Conservation (phyloP, 2,888 invertebrate genomes). For the Rhagium mordax region DNA sequence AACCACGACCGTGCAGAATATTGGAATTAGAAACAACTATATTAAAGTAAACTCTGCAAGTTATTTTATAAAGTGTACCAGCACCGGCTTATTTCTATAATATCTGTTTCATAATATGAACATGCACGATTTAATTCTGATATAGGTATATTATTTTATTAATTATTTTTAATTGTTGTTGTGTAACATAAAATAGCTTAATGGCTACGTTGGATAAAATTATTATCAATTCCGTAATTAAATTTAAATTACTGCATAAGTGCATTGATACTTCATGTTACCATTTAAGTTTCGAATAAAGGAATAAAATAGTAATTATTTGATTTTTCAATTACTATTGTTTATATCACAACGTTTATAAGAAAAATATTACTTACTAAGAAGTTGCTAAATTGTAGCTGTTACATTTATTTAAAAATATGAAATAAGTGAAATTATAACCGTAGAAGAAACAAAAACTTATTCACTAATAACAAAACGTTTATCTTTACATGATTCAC, state of each 20-base stretch:
- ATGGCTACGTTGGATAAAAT: neutral
- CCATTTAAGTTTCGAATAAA: neutral
- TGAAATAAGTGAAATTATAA: too few species aligned
- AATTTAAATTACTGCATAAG: neutral
- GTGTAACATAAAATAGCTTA: neutral
- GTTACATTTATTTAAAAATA: too few species aligned
- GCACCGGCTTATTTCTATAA: constrained; percentile 12
- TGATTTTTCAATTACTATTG: too few species aligned
- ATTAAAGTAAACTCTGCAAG: neutral
- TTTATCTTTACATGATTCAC: too few species aligned
- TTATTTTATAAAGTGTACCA: constrained; percentile 2
- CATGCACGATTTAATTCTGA: constrained; percentile 22
- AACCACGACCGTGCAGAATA: constrained; percentile 23
- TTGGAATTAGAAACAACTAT: constrained; percentile 1
- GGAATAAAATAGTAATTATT: too few species aligned
- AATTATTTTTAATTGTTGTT: constrained; percentile 30
- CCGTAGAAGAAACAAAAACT: too few species aligned
- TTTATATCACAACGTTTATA: too few species aligned
- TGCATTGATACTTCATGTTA: neutral
- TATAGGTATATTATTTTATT: constrained; percentile 23
- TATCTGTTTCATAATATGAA: constrained; percentile 13
- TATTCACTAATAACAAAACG: too few species aligned
- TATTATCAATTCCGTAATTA: neutral
- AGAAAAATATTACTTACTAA: too few species aligned
- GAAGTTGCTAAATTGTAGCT: too few species aligned